phyloP scores from a whole-genome alignment of 2,113 vertebrate genomes.

The Pyxicephalus adspersus region DNA sequence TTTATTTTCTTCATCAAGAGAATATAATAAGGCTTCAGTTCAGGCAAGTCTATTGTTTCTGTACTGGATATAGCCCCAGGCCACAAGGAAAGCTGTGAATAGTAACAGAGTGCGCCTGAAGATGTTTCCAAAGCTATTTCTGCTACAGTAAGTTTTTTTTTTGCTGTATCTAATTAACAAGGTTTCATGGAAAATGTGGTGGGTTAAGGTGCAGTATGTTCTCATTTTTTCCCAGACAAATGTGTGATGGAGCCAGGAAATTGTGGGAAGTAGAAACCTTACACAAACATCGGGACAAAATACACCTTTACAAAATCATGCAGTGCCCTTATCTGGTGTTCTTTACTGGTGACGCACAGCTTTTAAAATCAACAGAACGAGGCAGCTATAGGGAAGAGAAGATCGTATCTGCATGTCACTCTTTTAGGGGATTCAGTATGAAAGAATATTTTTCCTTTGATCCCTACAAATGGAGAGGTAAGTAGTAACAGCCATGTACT shows the following conservation, averaged over 20 bases:
- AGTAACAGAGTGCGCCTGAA: conserved; percentile 25
- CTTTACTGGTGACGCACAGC: no score
- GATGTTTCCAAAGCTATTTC: conserved; percentile 35
- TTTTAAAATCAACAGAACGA: no score
- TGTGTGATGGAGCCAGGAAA: background rate
- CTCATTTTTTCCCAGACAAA: conserved; percentile 6
- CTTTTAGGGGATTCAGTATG: no score
- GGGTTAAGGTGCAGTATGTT: conserved; percentile 9
- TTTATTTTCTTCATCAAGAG: conserved; percentile 28
- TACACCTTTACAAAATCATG: no score
- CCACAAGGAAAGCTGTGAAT: conserved; percentile 7
- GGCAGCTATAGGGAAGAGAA: no score
- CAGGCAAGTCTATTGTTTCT: conserved; percentile 1
- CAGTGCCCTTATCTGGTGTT: no score
- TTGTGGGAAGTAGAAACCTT: no score
- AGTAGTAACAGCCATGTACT: no score
- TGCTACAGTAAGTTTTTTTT: conserved; percentile 21
- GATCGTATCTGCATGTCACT: no score
- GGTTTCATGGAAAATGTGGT: background rate
- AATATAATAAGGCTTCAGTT: conserved; percentile 29
- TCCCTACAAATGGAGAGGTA: no score
- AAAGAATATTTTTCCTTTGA: no score
- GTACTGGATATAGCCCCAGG: conserved; percentile 21
- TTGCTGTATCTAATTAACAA: conserved; percentile 17
- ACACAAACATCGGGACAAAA: no score